A percentile compares a stretch with the other conserved stretches of the same genome.
These are phyloP conservation scores for Busseola fusca DNA, from an alignment of 2,888 invertebrate species.

Conservation along the genomic window DNA sequence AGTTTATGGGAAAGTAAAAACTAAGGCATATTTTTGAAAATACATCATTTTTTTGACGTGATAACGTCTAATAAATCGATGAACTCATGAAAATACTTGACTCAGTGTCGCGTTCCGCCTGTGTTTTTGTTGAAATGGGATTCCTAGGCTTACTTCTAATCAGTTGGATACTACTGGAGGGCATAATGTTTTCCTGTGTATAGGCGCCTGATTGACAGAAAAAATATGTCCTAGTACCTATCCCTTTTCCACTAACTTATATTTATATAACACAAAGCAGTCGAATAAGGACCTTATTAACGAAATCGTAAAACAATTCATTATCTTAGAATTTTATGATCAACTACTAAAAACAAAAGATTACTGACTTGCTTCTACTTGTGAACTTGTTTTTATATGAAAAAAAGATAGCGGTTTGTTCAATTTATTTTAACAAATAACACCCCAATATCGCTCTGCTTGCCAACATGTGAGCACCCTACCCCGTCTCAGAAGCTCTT, in stretches of 20 bases:
- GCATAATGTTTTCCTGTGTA: not conserved
- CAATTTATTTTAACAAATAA: not conserved
- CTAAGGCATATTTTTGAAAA: too few relatives aligned
- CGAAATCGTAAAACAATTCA: not conserved
- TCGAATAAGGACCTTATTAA: not conserved
- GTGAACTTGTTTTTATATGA: not conserved
- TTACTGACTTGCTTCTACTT: not conserved
- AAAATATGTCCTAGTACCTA: not conserved
- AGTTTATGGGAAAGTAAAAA: not conserved
- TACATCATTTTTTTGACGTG: too few relatives aligned
- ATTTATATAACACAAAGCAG: not conserved
- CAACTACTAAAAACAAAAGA: not conserved
- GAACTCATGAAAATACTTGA: too few relatives aligned
- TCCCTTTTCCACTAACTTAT: not conserved
- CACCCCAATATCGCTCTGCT: conserved; percentile 50
- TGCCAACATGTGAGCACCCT: conserved; percentile 30
- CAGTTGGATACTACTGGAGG: not conserved
- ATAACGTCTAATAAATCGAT: too few relatives aligned
- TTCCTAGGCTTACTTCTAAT: not conserved
- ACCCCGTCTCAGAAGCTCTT: conserved; percentile 57
- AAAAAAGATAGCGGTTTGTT: not conserved
- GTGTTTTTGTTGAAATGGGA: too few relatives aligned
- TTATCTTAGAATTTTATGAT: not conserved
- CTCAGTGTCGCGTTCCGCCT: too few relatives aligned
- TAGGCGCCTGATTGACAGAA: not conserved